Evolutionary conservation across 2,113 vertebrate species (phyloP).

Genomic region (Nerophis lumbriciformis): DNA sequence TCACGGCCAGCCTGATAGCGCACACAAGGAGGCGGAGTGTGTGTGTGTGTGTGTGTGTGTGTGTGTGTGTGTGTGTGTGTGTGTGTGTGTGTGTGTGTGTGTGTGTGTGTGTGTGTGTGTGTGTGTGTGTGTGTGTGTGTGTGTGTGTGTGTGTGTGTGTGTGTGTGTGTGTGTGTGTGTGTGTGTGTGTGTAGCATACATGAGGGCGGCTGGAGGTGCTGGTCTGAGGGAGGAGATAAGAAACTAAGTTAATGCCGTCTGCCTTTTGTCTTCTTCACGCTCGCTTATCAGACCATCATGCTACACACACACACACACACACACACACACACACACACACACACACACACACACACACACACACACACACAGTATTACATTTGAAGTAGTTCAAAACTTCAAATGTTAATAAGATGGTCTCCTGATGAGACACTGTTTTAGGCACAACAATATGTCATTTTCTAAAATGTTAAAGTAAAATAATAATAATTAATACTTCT

Average conservation of each 20-base stretch:
- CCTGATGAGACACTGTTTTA: no score
- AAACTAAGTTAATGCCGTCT: slow-evolving; percentile 59
- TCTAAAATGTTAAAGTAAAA: no score
- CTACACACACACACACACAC: slow-evolving; percentile 48
- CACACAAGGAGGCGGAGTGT: slow-evolving; percentile 13
- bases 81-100: slow-evolving; percentile 12
- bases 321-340: background rate
- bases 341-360: background rate
- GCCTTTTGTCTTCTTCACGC: slow-evolving; percentile 68
- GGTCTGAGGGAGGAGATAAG: slow-evolving; percentile 60
- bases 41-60: slow-evolving; percentile 20
- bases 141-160: slow-evolving; percentile 13
- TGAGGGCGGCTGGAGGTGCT: slow-evolving; percentile 39
- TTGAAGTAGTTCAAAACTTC: no score
- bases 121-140: slow-evolving; percentile 17
- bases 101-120: slow-evolving; percentile 2
- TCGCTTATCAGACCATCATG: slow-evolving; percentile 21
- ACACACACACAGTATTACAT: background rate
- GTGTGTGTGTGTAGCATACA: slow-evolving; percentile 25
- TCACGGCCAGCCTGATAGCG: slow-evolving; percentile 45
- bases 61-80: slow-evolving; percentile 11
- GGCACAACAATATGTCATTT: no score
- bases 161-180: slow-evolving; percentile 19
- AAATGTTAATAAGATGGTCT: no score
- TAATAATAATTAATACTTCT: no score